These are phyloP conservation scores for Argopecten irradians DNA, from an alignment of 1,140 invertebrate genomes.

Conservation along the genomic window DNA sequence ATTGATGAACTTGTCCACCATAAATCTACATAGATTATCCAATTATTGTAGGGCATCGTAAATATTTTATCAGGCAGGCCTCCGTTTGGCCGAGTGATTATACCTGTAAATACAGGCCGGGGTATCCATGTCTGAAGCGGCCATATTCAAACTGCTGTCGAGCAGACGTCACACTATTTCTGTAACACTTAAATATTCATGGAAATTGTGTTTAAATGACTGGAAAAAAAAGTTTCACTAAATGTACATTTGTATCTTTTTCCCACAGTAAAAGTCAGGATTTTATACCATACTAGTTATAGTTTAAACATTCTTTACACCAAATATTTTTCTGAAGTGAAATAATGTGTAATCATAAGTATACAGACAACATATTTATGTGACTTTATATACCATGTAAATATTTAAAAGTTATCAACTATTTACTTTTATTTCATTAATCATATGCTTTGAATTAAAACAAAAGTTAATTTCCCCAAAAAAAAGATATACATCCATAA, in stretches of 20 bases:
- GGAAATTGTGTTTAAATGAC: background rate
- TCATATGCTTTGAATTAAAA: no score
- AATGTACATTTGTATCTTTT: conserved; percentile 17
- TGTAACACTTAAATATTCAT: background rate
- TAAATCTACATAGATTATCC: conserved; percentile 23
- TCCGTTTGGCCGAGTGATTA: background rate
- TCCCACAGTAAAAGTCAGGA: background rate
- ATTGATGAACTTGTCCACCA: background rate
- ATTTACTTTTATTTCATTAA: no score
- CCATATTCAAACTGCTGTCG: background rate
- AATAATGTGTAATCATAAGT: no score
- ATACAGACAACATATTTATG: no score
- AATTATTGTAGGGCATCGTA: background rate
- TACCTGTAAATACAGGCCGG: background rate
- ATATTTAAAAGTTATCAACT: no score
- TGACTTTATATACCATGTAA: no score
- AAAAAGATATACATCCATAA: no score
- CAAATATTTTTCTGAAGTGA: no score
- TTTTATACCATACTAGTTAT: no score
- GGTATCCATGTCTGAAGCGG: background rate
- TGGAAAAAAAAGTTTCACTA: background rate
- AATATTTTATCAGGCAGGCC: background rate
- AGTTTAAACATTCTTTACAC: no score
- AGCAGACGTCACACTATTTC: background rate
- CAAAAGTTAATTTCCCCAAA: no score